Base-by-base conservation (phyloP, 2,888 invertebrate species). In the Cryptus viduatorius region DNA sequence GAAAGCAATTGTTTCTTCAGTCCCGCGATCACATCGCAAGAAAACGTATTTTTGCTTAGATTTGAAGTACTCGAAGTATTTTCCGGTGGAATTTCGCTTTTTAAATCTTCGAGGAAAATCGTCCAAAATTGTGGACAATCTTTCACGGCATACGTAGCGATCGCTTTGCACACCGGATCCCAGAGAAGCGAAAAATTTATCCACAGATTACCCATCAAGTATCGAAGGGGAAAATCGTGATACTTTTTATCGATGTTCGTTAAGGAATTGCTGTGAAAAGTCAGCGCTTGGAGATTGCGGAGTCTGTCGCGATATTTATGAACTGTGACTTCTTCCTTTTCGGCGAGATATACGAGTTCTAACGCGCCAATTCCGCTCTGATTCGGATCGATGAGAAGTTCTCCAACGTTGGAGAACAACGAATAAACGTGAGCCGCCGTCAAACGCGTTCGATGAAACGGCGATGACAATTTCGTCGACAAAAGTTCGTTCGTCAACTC, bases 101-200 rank as follows among this genome's bases (percentile, higher is more conserved):
- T 94, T 19, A 97, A 92, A 87, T 96, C 95, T 42, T 94, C 93
- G 46, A 95, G 94, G 89, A 96, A 98, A 53, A 96, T 94, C 0
- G 94, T 94, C 98, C 98, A 98, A 94, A 98, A 98, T 37, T 95
- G 94, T n/a, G 95, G 94, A 0, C 90, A 93, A 1, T 91, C 89
- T 72, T 90, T 91, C 4, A 72, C 95, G 0, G 97, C 97, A 91
- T 97, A 97, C 0, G 96, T 95, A 1, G 96, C 95, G 67, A 99
- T 96, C 56, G 98, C 95, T 90, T 97, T 96, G 16, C 95, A 94
- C 0, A 97, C 95, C 0, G 98, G 98, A 85, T 97, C 96, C 99
- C 99, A 99, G 0, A 99, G 93, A 14, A 98, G 94, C 88, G 97
- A 97, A 90, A 99, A 98, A 92, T 98, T 98, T 24, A 97, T 95